Base-by-base conservation (phyloP, 1,140 invertebrate genomes). In the Drosophila triauraria region DNA sequence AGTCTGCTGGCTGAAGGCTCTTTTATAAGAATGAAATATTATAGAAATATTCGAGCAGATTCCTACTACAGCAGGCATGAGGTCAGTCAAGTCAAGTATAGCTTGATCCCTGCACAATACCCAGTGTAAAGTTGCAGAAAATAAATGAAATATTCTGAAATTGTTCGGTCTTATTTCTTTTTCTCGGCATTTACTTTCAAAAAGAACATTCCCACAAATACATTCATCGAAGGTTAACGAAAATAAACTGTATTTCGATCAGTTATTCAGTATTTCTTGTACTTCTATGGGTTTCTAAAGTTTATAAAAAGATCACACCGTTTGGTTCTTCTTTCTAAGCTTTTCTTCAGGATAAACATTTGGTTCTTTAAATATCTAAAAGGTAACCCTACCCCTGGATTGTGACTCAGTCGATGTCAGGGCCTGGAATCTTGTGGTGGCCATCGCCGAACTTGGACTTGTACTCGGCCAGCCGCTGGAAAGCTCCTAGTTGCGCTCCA, bases 371-470 rank as follows among this genome's bases (percentile, higher is more conserved):
- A 42, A 15, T 42, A 35, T 12, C 50, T 43, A 17, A 17, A 1
- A 17, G 42, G n/a, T 43, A 53, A 30, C 25, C 9, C 5, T 12
- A 13, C 15, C 20, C n/a, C 2, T 30, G n/a, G 25, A 12, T n/a
- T 17, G 7, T 5, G n/a, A 12, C 15, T 69, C 30, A 70, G 9
- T 70, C 67, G 13, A 68, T 38, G 40, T 40, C 13, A 4, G 27
- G 46, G 48, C 23, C 61, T 15, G 25, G 38, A 0, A 43, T 58
- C 9, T 77, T 80, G 12, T 85, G 64, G 48, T 91, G 80, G 1
- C 68, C 93, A 72, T 95, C 94, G 53, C 95, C 95, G 57, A 95
- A 95, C 80, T 93, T 94, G 13, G 95, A 20, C 20, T 20, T 95
- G 20, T 20, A 1, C 20, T 20, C 20, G 20, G 20, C 20, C 20